Percentiles rank a stretch among this genome's conserved stretches.
These are phyloP conservation scores for Corythornis vintsioides DNA, from an alignment of 2,113 vertebrate genomes.

Conservation along the genomic window DNA sequence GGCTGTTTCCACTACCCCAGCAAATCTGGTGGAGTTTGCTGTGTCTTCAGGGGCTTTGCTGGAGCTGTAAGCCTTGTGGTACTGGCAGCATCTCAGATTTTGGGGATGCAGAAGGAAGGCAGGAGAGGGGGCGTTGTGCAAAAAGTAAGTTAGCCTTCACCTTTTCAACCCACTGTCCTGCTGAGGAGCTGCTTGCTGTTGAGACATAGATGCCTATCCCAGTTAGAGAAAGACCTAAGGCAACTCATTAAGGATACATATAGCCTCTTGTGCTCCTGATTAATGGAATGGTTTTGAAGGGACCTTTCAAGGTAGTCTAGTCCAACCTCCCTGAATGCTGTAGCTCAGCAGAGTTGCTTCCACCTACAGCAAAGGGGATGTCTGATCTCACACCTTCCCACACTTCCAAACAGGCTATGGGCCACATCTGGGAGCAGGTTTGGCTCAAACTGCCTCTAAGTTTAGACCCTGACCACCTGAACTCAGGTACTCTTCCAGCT, in stretches of 20 bases:
- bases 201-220: accelerated
- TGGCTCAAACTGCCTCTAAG: neutral
- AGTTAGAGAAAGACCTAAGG: neutral
- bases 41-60: neutral
- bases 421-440: neutral
- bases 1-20: neutral
- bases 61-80: neutral
- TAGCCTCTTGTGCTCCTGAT: neutral
- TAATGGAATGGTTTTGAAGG: too few relatives aligned
- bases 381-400: neutral
- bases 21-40: neutral
- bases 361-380: neutral
- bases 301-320: too few relatives aligned
- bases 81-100: neutral
- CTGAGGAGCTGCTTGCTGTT: neutral
- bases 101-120: neutral
- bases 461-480: neutral
- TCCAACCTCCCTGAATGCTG: too few relatives aligned
- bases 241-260: accelerated
- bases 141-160: neutral
- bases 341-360: neutral
- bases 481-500: neutral
- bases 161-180: neutral
- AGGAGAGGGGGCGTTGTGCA: too few relatives aligned
- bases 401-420: neutral